These are phyloP conservation scores for Mayetiola destructor DNA, from an alignment of 2,888 invertebrate genomes.

Conservation along the genomic window DNA sequence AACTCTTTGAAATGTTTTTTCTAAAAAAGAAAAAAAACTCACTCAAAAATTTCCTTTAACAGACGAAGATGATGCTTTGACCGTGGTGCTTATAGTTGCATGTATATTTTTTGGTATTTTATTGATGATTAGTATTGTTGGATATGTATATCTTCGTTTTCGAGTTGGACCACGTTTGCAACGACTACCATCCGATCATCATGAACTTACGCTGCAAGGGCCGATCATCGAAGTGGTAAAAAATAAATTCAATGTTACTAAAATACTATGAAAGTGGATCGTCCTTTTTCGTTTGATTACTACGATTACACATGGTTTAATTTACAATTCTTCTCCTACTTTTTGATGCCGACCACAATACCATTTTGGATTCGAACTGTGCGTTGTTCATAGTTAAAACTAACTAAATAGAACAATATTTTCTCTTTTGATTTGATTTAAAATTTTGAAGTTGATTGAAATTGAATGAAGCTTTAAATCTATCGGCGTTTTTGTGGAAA, in stretches of 20 bases:
- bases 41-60: neutral
- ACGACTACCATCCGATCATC: conserved; percentile 41
- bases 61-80: conserved; percentile 34
- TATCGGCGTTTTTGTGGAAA: too few species aligned
- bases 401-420: too few species aligned
- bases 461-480: too few species aligned
- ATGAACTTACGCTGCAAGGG: conserved; percentile 60
- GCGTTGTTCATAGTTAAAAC: too few species aligned
- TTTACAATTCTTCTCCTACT: too few species aligned
- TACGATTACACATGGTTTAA: too few species aligned
- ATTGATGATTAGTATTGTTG: conserved; percentile 45
- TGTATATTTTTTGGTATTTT: conserved; percentile 54
- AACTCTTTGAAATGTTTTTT: neutral
- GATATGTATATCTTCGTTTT: conserved; percentile 37
- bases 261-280: too few species aligned
- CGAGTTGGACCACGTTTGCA: conserved; percentile 30
- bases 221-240: conserved; percentile 57
- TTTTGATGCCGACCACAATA: too few species aligned
- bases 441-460: too few species aligned
- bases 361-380: too few species aligned
- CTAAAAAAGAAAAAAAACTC: neutral
- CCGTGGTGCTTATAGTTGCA: conserved; percentile 41
- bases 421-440: too few species aligned
- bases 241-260: conserved; percentile 15
- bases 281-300: too few species aligned